Evolutionary conservation across 2,113 vertebrate species (phyloP), one percentile per base, ranked within the genome.

Genomic region (Lynx canadensis): DNA sequence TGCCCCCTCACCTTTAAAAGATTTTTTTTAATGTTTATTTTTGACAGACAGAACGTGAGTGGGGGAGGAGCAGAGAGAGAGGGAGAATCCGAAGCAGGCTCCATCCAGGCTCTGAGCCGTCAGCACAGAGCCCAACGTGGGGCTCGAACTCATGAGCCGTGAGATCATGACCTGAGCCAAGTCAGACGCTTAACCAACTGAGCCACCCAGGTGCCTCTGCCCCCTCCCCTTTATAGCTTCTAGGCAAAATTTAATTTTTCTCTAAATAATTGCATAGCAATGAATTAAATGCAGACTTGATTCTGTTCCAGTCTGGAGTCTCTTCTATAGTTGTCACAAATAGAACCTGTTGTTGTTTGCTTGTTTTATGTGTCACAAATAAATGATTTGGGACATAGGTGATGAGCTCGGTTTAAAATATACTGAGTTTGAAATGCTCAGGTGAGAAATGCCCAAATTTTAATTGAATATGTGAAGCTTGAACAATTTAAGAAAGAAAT

Each of bases 241-340:
- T 90, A 73, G 89, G 36, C 9, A 71, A 65, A 69, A 79, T 78
- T 94, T 97, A 10, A 48, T 81, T 95, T 76, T 95, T 96, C 89
- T 95, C n/a, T 89, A 60, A 83, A 79, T 94, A 89, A 50, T 82
- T 68, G 36, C 25, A 38, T 9, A 76, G 18, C 55, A 57, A 50
- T 74, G 21, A 33, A 25, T 48, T 92, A 95, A 85, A 91, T 3
- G 86, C 27, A 68, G 76, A 78, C 33, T 87, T 68, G 45, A 69
- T 60, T 68, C 19, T 38, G 71, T 65, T 76, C 38, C 50, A 80
- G 36, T 91, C 33, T 91, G 90, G 41, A 74, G 18, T 88, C 18
- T 87, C 50, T 11, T 63, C 55, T 31, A 25, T 45, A 74, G 10
- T 50, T 71, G 68, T 55, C 55, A 94, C 57, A 18, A 93, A 48